Evolutionary conservation across 2,888 invertebrate genomes (phyloP), one percentile per base, ranked within the genome.

Genomic region (Oxycera nigricornis): DNA sequence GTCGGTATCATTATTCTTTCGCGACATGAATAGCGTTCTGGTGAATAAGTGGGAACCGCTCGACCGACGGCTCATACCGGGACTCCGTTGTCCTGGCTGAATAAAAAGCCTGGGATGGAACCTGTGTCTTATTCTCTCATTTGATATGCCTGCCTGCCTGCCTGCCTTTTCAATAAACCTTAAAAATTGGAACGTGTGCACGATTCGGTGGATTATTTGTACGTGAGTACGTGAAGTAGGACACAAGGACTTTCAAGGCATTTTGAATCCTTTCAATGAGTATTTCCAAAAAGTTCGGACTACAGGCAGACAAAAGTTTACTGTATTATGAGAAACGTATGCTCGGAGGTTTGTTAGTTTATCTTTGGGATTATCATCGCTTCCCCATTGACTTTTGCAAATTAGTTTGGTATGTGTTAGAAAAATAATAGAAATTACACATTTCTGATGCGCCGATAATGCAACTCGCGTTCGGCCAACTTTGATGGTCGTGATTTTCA

Each of bases 1-100:
- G 65, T 24, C 52, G 31, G 79, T 79, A 81, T 83, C 81, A 81
- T 82, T 83, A 83, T 81, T 80, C 81, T 81, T 82, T 79, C 81
- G 80, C 81, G 79, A 76, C 77, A 77, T 78, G 76, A 80, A 79
- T 79, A 78, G 76, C 77, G 75, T 76, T 76, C 77, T 77, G 41
- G 75, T 76, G 76, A 78, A 72, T n/a, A 26, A 67, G 46, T 62
- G 46, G 26, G 46, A 77, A 14, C 75, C 74, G 78, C 78, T 77
- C 77, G 41, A 26, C 9, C 67, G 26, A 41, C 2, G 26, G 7
- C 41, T 11, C 22, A n/a, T 67, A 22, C n/a, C 30, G 7, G 46
- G 22, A 28, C 6, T 17, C 30, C 57, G 22, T 4, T 20, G 62
- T 30, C 14, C 26, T 22, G 14, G 41, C 24, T n/a, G n/a, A n/a